Evolutionary conservation across 1,140 invertebrate genomes (phyloP).

Genomic region (Bombus vancouverensis): DNA sequence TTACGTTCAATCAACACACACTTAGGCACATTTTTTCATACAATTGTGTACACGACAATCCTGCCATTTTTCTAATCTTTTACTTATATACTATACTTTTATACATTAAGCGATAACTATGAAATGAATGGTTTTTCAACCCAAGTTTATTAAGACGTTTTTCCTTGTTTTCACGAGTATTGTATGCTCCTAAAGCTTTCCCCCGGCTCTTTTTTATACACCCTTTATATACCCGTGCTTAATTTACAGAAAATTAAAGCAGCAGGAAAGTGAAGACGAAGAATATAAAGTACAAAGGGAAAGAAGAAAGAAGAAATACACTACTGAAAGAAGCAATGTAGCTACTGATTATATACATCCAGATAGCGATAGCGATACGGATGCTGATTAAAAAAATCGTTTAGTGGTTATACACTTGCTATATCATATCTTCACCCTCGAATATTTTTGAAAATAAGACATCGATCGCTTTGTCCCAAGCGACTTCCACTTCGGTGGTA

Average conservation of each 20-base stretch:
- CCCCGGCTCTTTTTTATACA: neutral
- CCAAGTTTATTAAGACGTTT: too few relatives aligned
- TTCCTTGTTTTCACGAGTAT: too few relatives aligned
- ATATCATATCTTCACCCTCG: neutral
- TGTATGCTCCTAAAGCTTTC: neutral
- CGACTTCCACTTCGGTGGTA: conserved; percentile 76
- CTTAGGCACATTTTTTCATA: too few relatives aligned
- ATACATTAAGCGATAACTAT: too few relatives aligned
- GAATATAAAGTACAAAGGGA: too few relatives aligned
- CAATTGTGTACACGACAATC: too few relatives aligned
- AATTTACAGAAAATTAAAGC: conserved; percentile 16
- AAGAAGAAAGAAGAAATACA: neutral
- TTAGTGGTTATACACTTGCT: too few relatives aligned
- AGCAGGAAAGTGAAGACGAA: neutral
- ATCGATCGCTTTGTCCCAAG: conserved; percentile 82
- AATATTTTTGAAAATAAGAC: conserved; percentile 59
- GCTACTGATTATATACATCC: neutral
- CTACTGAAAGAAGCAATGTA: neutral
- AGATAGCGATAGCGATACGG: neutral
- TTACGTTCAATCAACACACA: too few relatives aligned
- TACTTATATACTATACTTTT: too few relatives aligned
- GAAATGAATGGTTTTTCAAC: too few relatives aligned
- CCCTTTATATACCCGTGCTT: neutral
- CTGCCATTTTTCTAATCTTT: too few relatives aligned
- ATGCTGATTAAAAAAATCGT: neutral